Evolutionary conservation across 2,797 vertebrate genomes (phyloP), one percentile per base, ranked within the genome.

Genomic region (Centroberyx gerrardi): DNA sequence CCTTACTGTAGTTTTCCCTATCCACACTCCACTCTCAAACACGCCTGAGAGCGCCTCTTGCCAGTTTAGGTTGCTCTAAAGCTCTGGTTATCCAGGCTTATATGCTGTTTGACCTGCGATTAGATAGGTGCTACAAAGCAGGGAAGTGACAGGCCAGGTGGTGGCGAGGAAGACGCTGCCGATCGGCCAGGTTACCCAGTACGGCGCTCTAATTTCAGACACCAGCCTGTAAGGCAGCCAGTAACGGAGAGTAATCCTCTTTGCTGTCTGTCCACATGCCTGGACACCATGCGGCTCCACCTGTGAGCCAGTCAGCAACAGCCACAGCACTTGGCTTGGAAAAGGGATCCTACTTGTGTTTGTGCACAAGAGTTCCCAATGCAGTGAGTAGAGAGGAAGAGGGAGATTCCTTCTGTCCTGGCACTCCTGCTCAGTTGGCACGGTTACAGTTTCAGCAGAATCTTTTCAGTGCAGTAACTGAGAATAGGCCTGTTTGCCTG

Each of bases 241-340:
- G 18, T 61, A 22, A 81, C 70, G 40, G 70, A 80, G 68, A 13
- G 15, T 91, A 91, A 90, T 94, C 89, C 88, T 89, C 89, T 93
- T 90, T 89, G 62, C 83, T 70, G 42, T 72, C 65, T 71, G 17
- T 80, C 59, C 62, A 80, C 76, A 74, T 63, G 58, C 54, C 83
- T 28, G 27, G 61, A 84, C 67, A 22, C 69, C 3, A 3, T 67
- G 66, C 42, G 54, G 61, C 60, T 81, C 55, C 27, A 85, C 80
- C 66, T 83, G 79, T 44, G 31, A 52, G 59, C 1, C 27, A 61
- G 61, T 60, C 18, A 59, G 58, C 22, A 17, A 6, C 4, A 61
- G 62, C 22, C 14, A 6, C 4, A 61, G 62, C 13, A 49, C 27
- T 67, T 15, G 59, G 44, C 67, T 27, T 49, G 28, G 58, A 40